Base-by-base conservation (phyloP, 2,888 invertebrate genomes). In the Ditula angustiorana region DNA sequence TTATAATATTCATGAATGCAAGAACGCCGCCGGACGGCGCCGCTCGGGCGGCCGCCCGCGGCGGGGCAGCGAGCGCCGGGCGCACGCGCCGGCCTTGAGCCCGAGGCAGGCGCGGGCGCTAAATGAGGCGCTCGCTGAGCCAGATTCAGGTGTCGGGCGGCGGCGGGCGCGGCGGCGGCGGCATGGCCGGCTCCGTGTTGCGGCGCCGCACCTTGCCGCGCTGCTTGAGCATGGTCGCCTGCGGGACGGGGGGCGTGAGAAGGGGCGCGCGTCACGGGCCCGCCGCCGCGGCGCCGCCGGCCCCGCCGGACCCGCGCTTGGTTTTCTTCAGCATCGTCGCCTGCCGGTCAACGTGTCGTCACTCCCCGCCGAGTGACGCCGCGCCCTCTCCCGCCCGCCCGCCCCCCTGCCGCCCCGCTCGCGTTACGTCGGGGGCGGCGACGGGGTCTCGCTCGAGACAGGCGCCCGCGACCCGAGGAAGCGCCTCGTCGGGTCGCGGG, bases 251-350 rank as follows among this genome's bases (percentile, higher is more conserved):
- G 75, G 73, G 75, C 70, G 73, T 75, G 69, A 71, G 72, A 68
- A 69, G 70, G 44, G 67, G 61, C 66, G 69, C 67, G 75, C 72
- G 66, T 82, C 84, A 82, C 82, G 85, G 85, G 81, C 82, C 82
- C 93, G 94, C 94, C 92, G 94, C 94, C 93, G 95, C 95, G 94
- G 95, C 94, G 82, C 93, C 96, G 96, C 93, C 96, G 79, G 83
- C 23, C 50, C 57, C 82, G 82, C 82, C 79, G 90, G 98, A 96
- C 94, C 98, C 98, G 95, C 98, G 98, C 96, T 99, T 99, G 94
- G 96, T 96, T 96, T 99, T 99, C 97, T 99, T 99, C 96, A 99
- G 95, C 99, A 99, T 99, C 94, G 99, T 99, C 90, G 99, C 99
- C 99, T 99, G 95, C 86, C 83, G 83, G 82, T 80, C 81, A 82